Conservation (phyloP, 2,797 vertebrate species). For the Echeneis naucrates region DNA sequence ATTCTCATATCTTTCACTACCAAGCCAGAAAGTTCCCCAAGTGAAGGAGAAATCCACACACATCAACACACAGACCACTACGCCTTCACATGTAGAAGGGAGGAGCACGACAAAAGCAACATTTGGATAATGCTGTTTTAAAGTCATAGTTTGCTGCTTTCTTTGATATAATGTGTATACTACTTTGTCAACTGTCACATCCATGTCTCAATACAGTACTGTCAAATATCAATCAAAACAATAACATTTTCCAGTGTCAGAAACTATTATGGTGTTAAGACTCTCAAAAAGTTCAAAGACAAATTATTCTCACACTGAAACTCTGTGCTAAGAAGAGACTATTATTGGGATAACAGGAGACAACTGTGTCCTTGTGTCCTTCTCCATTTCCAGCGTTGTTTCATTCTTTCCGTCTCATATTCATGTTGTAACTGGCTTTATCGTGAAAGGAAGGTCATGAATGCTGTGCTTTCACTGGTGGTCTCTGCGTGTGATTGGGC, state of each 20-base stretch:
- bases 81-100: slow-evolving; percentile 1
- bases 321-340: slow-evolving; percentile 49
- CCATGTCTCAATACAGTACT: not conserved
- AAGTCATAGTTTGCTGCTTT: not conserved
- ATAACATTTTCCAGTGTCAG: not conserved
- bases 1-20: slow-evolving; percentile 61
- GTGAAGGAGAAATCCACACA: slow-evolving; percentile 48
- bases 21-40: slow-evolving; percentile 50
- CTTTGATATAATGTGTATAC: not conserved
- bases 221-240: not conserved
- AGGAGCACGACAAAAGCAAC: slow-evolving; percentile 1
- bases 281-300: slow-evolving; percentile 4
- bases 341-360: slow-evolving; percentile 24
- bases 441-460: slow-evolving; percentile 81
- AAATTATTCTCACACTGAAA: slow-evolving; percentile 11
- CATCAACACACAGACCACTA: slow-evolving; percentile 12
- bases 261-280: not conserved
- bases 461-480: slow-evolving; percentile 57
- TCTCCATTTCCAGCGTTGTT: slow-evolving; percentile 41
- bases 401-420: slow-evolving; percentile 35
- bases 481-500: slow-evolving; percentile 60
- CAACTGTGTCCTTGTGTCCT: slow-evolving; percentile 31
- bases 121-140: not conserved
- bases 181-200: too few relatives aligned
- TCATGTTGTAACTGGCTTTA: slow-evolving; percentile 75